These are phyloP conservation scores for Zaprionus ghesquierei DNA, from an alignment of 1,140 invertebrate genomes.

Conservation along the genomic window DNA sequence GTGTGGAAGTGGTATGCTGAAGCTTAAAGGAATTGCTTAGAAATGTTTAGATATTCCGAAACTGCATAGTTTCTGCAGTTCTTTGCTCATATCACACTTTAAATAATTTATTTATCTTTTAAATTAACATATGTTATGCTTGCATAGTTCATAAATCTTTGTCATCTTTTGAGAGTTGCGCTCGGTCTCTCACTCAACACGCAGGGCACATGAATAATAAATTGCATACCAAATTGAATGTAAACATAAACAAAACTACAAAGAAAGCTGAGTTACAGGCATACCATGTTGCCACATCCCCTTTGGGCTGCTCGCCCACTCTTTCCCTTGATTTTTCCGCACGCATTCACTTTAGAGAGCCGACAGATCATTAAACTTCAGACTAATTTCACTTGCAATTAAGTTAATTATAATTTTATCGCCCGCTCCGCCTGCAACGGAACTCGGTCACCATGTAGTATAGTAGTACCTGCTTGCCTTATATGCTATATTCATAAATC, in stretches of 20 bases:
- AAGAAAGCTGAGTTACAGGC: slow-evolving; percentile 31
- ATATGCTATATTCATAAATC: slow-evolving; percentile 49
- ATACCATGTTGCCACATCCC: neutral
- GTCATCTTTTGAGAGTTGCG: slow-evolving; percentile 8
- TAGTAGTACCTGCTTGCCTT: neutral
- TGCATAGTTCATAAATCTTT: slow-evolving; percentile 1
- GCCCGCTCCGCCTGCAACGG: slow-evolving; percentile 33
- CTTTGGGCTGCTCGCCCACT: neutral
- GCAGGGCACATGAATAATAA: slow-evolving; percentile 25
- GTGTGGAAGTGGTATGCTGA: neutral
- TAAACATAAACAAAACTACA: slow-evolving; percentile 36
- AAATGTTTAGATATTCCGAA: too few species aligned
- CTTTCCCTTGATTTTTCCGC: slow-evolving; percentile 32
- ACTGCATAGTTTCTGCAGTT: neutral
- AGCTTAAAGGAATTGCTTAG: too few species aligned
- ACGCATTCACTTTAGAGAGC: slow-evolving; percentile 47
- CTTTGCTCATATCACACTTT: neutral
- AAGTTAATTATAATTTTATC: slow-evolving; percentile 76
- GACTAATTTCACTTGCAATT: slow-evolving; percentile 77
- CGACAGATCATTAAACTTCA: slow-evolving; percentile 71
- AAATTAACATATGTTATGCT: neutral
- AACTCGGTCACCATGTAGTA: slow-evolving; percentile 49
- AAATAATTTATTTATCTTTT: neutral
- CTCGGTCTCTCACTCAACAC: slow-evolving; percentile 10
- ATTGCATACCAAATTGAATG: slow-evolving; percentile 26